Base-by-base conservation (phyloP, 2,113 vertebrate genomes). In the Mobula hypostoma region DNA sequence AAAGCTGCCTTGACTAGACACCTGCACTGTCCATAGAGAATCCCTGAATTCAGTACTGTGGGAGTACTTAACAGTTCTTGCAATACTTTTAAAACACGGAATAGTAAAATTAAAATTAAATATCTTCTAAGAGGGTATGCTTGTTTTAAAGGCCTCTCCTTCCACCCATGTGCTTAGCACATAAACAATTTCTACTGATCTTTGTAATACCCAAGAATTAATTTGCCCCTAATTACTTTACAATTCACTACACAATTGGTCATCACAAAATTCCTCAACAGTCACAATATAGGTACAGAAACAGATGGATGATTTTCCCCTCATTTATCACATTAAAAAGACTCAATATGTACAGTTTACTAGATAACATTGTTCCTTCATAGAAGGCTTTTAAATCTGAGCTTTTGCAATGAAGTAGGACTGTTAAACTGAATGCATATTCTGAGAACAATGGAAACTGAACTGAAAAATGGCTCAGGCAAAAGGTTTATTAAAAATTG, bases 401-500 rank as follows among this genome's bases (percentile, higher is more conserved):
- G 36, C n/a, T 74, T 93, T 93, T 72, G 66, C 78, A n/a, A 6
- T 93, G 61, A 40, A 66, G 61, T 36, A 63, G 1, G 68, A 24
- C 36, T 9, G 8, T 48, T 93, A 17, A 48, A 9, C 21, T 27
- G 90, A 68, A n/a, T 92, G 27, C 27, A 15, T 93, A 36, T 27
- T 74, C 19, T 48, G 68, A 74, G 66, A 93, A 93, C 90, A 90
- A 90, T 90, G 90, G 32, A 93, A 74, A 19, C 68, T n/a, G 27
- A 93, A 74, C 32, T 93, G 66, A 93, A 93, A 93, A 93, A 93
- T 40, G 32, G 36, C 68, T 48, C 70, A 27, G 36, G 66, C 68
- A 72, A 93, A 93, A 36, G 32, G 32, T 74, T 72, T 93, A 93
- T 93, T 74, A 93, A 93, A 93, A 70, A 72, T 93, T 93, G 68